Base-by-base conservation (phyloP, 2,888 invertebrate species). In the Aspidiotus destructor region DNA sequence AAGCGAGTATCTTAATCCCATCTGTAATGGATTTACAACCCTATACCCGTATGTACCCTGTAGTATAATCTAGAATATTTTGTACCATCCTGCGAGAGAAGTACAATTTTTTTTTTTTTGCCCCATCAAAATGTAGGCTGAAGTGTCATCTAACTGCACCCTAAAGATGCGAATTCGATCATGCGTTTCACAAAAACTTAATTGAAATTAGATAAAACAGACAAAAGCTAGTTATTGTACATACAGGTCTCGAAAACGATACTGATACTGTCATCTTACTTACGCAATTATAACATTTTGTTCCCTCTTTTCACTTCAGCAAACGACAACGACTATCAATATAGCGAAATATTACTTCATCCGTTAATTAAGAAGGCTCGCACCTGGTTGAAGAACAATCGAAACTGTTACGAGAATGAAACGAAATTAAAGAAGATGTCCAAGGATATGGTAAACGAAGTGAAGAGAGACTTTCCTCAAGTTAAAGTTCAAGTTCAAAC, bases 291-390 rank as follows among this genome's bases (percentile, higher is more conserved):
- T n/a, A n/a, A n/a, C n/a, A 9, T 1, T 44, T 62, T 16, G 8
- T 41, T 62, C n/a, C 42, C 7, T 44, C 28, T 16, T 63, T 6
- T 65, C 11, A 3, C 40, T 11, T 1, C n/a, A 62, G 62, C 62
- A 8, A 55, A 40, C 1, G 44, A 28, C n/a, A n/a, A 62, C 15
- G 78, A 79, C 41, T 85, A 86, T 74, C 77, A 80, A 60, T 87
- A 86, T 76, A 86, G 86, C 73, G 82, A 84, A 72, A 84, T 84
- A 71, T 77, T 86, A 55, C 77, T 86, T 57, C 86, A 87, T 77
- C 86, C 86, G 0, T 72, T 82, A 48, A 82, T 85, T 1, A 83
- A 83, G 68, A 80, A 79, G 72, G 77, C 78, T 70, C 81, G 84
- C 68, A 83, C 84, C 0, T 57, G 70, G 54, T 48, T 62, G 10